These are phyloP conservation scores for Parazoanthus swiftii DNA, from an alignment of 92 coral and sea anemone species.

Conservation along the genomic window DNA sequence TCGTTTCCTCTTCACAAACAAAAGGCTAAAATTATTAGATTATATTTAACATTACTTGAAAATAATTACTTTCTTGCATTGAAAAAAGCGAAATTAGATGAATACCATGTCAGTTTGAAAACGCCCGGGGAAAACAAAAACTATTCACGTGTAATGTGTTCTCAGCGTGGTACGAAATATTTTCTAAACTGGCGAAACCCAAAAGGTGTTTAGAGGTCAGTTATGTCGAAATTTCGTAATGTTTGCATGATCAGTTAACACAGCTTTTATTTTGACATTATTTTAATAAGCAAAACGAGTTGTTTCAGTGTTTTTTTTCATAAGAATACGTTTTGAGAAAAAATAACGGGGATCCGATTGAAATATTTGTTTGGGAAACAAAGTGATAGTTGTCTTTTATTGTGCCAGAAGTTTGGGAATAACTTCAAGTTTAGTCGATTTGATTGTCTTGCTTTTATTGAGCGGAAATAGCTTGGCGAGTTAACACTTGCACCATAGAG, in stretches of 20 bases:
- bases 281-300: too few relatives aligned
- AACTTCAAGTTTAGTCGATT: conserved; percentile 18
- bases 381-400: background rate
- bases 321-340: background rate
- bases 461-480: conserved; percentile 13
- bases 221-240: too few relatives aligned
- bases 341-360: background rate
- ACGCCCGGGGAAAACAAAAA: too few relatives aligned
- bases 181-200: too few relatives aligned
- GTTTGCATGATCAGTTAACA: background rate
- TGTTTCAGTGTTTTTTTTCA: background rate
- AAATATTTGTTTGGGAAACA: background rate
- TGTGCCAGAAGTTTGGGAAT: conserved; percentile 7
- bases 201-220: too few relatives aligned
- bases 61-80: too few relatives aligned
- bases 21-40: background rate
- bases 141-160: too few relatives aligned
- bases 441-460: conserved; percentile 19
- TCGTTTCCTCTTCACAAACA: too few relatives aligned
- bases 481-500: conserved; percentile 8
- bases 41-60: background rate
- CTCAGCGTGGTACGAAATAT: too few relatives aligned
- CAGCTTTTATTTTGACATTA: background rate
- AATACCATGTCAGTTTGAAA: too few relatives aligned
- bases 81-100: too few relatives aligned